Conservation (phyloP, 1,140 invertebrate genomes). For the Druon quercuslanigerum region DNA sequence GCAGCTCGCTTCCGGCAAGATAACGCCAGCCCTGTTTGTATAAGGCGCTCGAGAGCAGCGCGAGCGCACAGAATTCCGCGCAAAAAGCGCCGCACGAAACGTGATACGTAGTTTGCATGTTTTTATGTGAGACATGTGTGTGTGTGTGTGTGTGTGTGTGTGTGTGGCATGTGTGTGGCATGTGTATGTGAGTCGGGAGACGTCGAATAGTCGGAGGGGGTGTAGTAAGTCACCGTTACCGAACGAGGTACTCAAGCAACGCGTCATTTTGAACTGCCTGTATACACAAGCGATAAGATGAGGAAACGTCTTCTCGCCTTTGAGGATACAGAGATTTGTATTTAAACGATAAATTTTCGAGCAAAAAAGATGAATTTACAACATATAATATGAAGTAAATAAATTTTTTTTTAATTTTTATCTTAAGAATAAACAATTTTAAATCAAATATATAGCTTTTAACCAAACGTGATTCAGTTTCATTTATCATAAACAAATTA, state of each 20-base stretch:
- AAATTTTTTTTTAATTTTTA: no score
- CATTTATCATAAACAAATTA: no score
- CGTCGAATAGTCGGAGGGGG: conserved; percentile 39
- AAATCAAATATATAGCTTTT: no score
- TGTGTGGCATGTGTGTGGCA: background rate
- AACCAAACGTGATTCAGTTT: no score
- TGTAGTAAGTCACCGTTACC: conserved; percentile 52
- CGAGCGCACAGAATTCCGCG: conserved; percentile 37
- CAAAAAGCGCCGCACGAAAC: conserved; percentile 46
- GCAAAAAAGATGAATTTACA: no score
- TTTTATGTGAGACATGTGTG: background rate
- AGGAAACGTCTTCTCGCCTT: background rate
- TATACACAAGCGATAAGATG: conserved; percentile 53
- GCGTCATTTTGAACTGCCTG: conserved; percentile 44
- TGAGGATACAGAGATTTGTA: no score
- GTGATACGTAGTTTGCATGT: conserved; percentile 47
- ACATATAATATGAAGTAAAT: no score
- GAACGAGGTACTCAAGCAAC: conserved; percentile 28
- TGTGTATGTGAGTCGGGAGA: background rate
- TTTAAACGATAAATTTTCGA: no score
- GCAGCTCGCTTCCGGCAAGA: conserved; percentile 57
- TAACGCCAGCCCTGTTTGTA: conserved; percentile 63
- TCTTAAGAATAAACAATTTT: no score
- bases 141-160: background rate
- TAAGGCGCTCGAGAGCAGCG: conserved; percentile 51